Percentiles rank a stretch among this genome's conserved stretches.
These are phyloP conservation scores for Montipora efflorescens DNA, from an alignment of 64 coral and sea anemone species.

Conservation along the genomic window DNA sequence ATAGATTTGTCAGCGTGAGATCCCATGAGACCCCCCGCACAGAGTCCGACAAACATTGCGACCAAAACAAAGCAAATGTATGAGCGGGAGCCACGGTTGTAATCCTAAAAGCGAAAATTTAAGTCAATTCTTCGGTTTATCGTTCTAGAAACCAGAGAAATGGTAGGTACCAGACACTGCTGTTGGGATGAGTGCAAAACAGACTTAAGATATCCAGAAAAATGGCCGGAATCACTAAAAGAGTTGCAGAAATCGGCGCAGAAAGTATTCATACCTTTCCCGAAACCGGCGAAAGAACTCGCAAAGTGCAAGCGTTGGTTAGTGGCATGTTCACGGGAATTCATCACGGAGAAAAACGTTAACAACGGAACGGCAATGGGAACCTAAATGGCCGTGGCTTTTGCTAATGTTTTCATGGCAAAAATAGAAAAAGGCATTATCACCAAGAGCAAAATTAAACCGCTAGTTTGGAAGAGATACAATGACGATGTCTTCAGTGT, in stretches of 20 bases:
- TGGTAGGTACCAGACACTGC: neutral
- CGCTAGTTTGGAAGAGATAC: too few relatives aligned
- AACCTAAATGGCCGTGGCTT: too few relatives aligned
- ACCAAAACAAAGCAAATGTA: constrained; percentile 56
- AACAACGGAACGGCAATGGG: too few relatives aligned
- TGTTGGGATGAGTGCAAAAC: neutral
- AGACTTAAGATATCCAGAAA: constrained; percentile 57
- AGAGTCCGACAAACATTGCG: constrained; percentile 62
- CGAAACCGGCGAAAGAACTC: constrained; percentile 33
- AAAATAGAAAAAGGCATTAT: too few relatives aligned
- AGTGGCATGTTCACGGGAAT: neutral
- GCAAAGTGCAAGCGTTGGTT: constrained; percentile 10
- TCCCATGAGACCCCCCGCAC: constrained; percentile 42
- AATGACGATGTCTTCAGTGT: too few relatives aligned
- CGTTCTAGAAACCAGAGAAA: constrained; percentile 53
- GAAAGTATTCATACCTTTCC: constrained; percentile 61
- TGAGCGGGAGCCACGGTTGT: constrained; percentile 62
- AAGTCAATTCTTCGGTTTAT: constrained; percentile 61
- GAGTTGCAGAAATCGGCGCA: constrained; percentile 34
- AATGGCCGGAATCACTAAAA: constrained; percentile 51
- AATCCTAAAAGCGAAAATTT: constrained; percentile 68
- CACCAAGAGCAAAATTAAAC: too few relatives aligned
- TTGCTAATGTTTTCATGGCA: too few relatives aligned
- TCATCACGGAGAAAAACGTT: too few relatives aligned
- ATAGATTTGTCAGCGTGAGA: too few relatives aligned